These are phyloP conservation scores for Cotesia congregata DNA, from an alignment of 2,888 invertebrate genomes.

Conservation along the genomic window DNA sequence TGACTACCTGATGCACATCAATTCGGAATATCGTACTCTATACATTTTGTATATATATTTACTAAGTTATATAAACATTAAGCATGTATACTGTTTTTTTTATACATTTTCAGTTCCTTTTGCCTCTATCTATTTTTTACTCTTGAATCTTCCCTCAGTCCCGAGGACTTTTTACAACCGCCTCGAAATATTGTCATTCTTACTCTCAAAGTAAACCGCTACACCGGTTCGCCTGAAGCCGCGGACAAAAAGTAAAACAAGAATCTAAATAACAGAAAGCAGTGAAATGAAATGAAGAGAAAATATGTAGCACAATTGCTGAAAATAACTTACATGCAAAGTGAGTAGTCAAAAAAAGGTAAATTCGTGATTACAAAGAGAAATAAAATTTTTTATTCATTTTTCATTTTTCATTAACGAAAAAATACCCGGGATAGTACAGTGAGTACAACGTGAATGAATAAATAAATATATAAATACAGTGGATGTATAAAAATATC, in stretches of 20 bases:
- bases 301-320: background rate
- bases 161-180: slow-evolving; percentile 26
- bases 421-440: background rate
- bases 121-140: slow-evolving; percentile 7
- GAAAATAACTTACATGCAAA: background rate
- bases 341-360: slow-evolving; percentile 5
- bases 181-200: slow-evolving; percentile 54
- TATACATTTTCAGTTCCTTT: background rate
- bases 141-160: background rate
- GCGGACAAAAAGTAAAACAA: slow-evolving; percentile 38
- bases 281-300: background rate
- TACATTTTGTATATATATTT: slow-evolving; percentile 25
- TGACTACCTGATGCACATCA: slow-evolving; percentile 60
- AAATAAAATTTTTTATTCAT: slow-evolving; percentile 4
- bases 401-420: background rate
- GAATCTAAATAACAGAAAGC: background rate
- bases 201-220: slow-evolving; percentile 53
- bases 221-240: slow-evolving; percentile 42
- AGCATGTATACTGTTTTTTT: slow-evolving; percentile 34
- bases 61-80: slow-evolving; percentile 30
- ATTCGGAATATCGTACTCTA: slow-evolving; percentile 42
- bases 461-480: background rate
- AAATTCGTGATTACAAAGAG: background rate
- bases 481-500: slow-evolving; percentile 10
- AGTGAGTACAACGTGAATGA: background rate